These are phyloP conservation scores for Diadophis punctatus DNA, from an alignment of 2,113 vertebrate species.

Conservation along the genomic window DNA sequence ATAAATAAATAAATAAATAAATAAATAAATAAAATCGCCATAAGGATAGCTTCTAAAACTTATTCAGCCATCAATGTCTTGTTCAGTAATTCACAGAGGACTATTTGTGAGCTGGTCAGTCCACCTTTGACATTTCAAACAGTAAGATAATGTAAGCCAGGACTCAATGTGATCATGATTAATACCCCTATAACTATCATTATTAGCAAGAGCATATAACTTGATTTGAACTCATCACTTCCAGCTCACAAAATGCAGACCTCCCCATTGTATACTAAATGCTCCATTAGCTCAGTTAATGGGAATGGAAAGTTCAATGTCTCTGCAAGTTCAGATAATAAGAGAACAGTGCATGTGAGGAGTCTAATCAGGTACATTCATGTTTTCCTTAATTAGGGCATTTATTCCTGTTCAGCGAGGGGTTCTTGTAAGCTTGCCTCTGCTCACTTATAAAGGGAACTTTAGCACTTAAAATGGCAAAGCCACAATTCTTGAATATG, in stretches of 20 bases:
- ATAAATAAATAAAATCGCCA: too few species aligned
- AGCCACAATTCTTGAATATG: background rate
- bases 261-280: background rate
- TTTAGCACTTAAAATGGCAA: background rate
- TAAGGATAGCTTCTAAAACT: background rate
- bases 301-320: background rate
- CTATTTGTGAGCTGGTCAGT: background rate
- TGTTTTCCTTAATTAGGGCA: background rate
- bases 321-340: background rate
- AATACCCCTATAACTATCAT: background rate
- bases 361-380: background rate
- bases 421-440: background rate
- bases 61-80: background rate
- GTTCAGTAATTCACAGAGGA: background rate
- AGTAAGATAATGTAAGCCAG: background rate
- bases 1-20: too few species aligned
- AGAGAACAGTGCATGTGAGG: background rate
- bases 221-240: conserved; percentile 1
- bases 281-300: conserved; percentile 11
- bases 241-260: background rate
- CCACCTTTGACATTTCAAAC: background rate
- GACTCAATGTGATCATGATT: background rate
- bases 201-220: conserved; percentile 5
- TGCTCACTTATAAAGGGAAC: background rate
- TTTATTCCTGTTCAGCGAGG: background rate